phyloP scores from a whole-genome alignment of 2,113 vertebrate species.

The Centropristis striata region DNA sequence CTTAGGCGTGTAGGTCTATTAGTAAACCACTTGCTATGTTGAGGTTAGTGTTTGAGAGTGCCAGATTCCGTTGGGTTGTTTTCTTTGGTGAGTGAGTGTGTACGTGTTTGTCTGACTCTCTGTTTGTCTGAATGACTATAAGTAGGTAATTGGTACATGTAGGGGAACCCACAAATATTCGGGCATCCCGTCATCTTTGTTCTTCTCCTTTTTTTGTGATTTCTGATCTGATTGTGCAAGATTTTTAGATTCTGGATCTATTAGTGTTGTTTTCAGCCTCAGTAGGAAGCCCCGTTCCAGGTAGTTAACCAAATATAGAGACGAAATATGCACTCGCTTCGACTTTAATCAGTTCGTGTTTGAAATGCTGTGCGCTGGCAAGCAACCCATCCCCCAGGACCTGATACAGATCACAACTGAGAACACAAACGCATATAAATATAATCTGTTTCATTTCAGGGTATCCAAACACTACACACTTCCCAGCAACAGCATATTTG shows the following conservation, averaged over 20 bases:
- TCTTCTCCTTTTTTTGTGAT: conserved; percentile 23
- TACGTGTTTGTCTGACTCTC: conserved; percentile 45
- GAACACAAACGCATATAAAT: conserved; percentile 30
- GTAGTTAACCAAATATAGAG: conserved; percentile 41
- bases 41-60: conserved; percentile 63
- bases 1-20: conserved; percentile 74
- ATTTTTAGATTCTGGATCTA: conserved; percentile 38
- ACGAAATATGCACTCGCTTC: conserved; percentile 27
- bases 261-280: conserved; percentile 44
- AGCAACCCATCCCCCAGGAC: conserved; percentile 20
- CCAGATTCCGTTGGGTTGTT: conserved; percentile 72
- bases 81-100: conserved; percentile 65
- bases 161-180: conserved; percentile 25
- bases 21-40: conserved; percentile 79
- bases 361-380: conserved; percentile 46
- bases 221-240: conserved; percentile 46
- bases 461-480: conserved; percentile 32
- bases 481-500: conserved; percentile 57
- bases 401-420: conserved; percentile 13
- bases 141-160: conserved; percentile 46
- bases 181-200: conserved; percentile 33
- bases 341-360: conserved; percentile 45
- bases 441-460: conserved; percentile 36
- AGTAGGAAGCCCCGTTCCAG: conserved; percentile 20
- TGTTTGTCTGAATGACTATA: conserved; percentile 48